Base-by-base conservation (phyloP, 2,113 vertebrate genomes). In the Leptosomus discolor region DNA sequence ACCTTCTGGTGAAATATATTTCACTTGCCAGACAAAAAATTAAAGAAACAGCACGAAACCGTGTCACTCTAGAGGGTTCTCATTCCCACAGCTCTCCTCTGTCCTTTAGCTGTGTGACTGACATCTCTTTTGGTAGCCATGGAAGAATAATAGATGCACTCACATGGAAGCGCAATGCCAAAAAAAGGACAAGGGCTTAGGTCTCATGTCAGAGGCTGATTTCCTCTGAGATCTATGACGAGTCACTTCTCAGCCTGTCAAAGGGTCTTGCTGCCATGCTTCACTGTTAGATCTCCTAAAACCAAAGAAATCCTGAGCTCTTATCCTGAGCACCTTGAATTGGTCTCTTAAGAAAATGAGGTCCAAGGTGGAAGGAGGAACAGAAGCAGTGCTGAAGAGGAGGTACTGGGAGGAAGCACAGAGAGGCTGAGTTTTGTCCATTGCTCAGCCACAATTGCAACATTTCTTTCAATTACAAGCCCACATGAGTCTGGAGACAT, bases 1-100 rank as follows among this genome's bases (percentile, higher is more conserved):
- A 97, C 97, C 97, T 97, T 97, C 97, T 97, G 97, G 65, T 96
- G 96, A 96, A 97, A 97, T 94, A 16, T 34, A 80, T 92, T 96
- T 95, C 84, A 95, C 94, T 97, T 97, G 94, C 96, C 95, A 97
- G 95, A 97, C 96, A 96, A 97, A 97, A 94, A 97, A 97, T 95
- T 95, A 96, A 97, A 96, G 96, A 70, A 97, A 96, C 89, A 95
- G 93, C 94, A 94, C 27, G 91, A 91, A 93, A 81, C 45, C 2
- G 4, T 91, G 79, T 89, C 81, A 41, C 61, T 46, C 39, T 26
- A 19, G 91, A 86, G 87, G 61, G 53, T 61, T 87, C 53, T 88
- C 4, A 0, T 78, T 90, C 91, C 80, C 18, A 21, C 48, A 75
- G 74, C 79, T 81, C 85, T 78, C 34, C 81, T 23, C 79, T 67